Conservation (phyloP, 2,113 vertebrate genomes). For the Oreochromis niloticus region DNA sequence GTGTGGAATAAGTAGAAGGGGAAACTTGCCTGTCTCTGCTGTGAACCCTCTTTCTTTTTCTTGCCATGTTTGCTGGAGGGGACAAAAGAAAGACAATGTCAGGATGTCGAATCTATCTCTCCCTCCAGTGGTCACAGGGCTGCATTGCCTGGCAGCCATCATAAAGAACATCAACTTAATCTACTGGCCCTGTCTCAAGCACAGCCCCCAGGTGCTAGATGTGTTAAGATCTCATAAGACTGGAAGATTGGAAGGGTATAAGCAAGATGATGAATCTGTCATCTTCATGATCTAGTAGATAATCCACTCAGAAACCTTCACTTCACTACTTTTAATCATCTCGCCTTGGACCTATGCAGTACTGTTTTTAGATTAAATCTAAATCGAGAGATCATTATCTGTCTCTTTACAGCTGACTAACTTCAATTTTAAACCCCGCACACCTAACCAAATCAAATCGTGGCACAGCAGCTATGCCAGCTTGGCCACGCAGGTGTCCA, state of each 20-base stretch:
- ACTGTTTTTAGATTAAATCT: slow-evolving; percentile 10
- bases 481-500: slow-evolving; percentile 65
- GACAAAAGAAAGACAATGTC: slow-evolving; percentile 70
- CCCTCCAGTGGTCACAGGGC: slow-evolving; percentile 62
- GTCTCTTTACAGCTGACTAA: not conserved
- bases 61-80: slow-evolving; percentile 78
- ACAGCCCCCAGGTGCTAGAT: not conserved
- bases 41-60: slow-evolving; percentile 79
- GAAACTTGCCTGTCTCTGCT: slow-evolving; percentile 77
- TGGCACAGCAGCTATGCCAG: slow-evolving; percentile 1
- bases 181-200: slow-evolving; percentile 8
- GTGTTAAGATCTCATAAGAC: not conserved
- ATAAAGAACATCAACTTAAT: slow-evolving; percentile 22
- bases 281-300: slow-evolving; percentile 28
- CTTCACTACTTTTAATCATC: slow-evolving; percentile 8
- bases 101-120: slow-evolving; percentile 55
- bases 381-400: slow-evolving; percentile 11
- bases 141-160: slow-evolving; percentile 40
- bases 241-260: not conserved
- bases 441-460: not conserved
- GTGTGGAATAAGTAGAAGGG: not conserved
- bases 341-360: not conserved
- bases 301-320: slow-evolving; percentile 10
- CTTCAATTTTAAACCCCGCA: not conserved
- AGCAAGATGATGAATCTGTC: slow-evolving; percentile 13